Base-by-base conservation (phyloP, 2,888 invertebrate species). In the Caenorhabditis sp. region DNA sequence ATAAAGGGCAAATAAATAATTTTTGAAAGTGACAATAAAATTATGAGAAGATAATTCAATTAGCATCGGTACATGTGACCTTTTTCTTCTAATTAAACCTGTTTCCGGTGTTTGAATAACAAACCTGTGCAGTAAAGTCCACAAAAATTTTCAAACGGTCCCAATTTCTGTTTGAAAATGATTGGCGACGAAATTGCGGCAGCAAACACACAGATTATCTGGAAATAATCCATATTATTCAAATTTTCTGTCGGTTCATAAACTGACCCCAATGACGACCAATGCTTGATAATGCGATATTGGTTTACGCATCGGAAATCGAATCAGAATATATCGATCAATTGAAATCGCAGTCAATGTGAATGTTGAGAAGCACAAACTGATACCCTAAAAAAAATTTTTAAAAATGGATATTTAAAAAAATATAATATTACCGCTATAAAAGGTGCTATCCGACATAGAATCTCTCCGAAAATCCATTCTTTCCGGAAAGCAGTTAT, bases 301-400 rank as follows among this genome's bases (percentile, higher is more conserved):
- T 20, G 84, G 84, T 66, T 85, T 86, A 67, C 85, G 83, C 83
- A 85, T 84, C 27, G 86, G 86, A 66, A 83, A 85, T 54, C 85
- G 76, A 53, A 86, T 86, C 57, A 85, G 77, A 64, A 85, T 80
- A 54, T 79, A 83, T 72, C 81, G 70, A 69, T 85, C 85, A 23
- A 85, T 78, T 3, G 85, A 85, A 52, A 85, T 84, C n/a, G 85
- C 85, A 8, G 85, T 84, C 36, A 85, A 66, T 1, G 83, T 85
- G 76, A 85, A 85, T 20, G 84, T 85, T 38, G 84, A 85, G 69
- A 82, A 85, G 67, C 83, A 83, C 49, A 85, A 72, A 49, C 78
- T 80, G 53, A 84, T 80, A 27, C 83, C 83, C 81, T 83, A 59
- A 53, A 83, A 70, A 17, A n/a, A 31, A 27, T 59, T 26, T n/a